A percentile compares a stretch with the other conserved stretches of the same genome.
Conservation (phyloP, 2,113 vertebrate genomes). For the Pungitius pungitius region DNA sequence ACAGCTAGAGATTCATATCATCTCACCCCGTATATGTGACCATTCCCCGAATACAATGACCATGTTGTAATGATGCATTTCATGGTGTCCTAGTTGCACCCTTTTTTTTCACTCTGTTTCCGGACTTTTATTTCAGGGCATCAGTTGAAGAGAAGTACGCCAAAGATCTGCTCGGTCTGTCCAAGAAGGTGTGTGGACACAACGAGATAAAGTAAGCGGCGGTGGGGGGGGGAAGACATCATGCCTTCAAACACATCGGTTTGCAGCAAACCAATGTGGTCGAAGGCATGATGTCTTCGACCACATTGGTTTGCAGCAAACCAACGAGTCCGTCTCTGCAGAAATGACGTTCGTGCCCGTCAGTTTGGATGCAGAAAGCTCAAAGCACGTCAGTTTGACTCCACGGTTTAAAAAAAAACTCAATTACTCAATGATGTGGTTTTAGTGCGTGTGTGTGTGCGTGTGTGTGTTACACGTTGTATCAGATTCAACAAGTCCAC, state of each 20-base stretch:
- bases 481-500: constrained; percentile 1
- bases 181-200: constrained; percentile 93
- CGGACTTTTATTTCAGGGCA: constrained; percentile 80
- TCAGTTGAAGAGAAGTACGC: constrained; percentile 93
- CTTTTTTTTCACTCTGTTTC: background rate
- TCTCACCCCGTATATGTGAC: too few species aligned
- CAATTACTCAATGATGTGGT: background rate
- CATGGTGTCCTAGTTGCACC: background rate
- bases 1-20: too few species aligned
- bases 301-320: too few species aligned
- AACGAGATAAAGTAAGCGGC: constrained; percentile 91
- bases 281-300: too few species aligned
- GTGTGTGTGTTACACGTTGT: background rate
- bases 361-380: constrained; percentile 1
- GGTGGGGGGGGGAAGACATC: background rate
- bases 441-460: background rate
- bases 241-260: background rate
- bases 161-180: constrained; percentile 91
- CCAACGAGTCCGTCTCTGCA: background rate
- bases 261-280: background rate
- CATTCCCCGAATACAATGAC: background rate
- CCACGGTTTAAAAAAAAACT: background rate
- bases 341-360: background rate
- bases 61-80: background rate
- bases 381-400: background rate